Conservation (phyloP, 2,797 vertebrate species). For the Pseudomugil tenellus region DNA sequence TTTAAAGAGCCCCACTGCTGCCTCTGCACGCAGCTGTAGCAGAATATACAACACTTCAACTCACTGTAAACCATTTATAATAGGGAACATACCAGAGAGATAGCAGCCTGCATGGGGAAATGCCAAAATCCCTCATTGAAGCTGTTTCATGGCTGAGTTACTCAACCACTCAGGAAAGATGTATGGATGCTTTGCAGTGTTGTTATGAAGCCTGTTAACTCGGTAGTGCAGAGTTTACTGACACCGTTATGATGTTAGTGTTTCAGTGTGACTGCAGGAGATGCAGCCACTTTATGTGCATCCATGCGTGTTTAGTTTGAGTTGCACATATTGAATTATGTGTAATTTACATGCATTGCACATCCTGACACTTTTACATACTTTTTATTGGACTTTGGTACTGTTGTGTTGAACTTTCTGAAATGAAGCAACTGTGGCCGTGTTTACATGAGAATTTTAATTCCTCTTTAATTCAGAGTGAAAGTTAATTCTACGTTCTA, state of each 20-base stretch:
- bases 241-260: slow-evolving; percentile 14
- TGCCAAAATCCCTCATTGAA: slow-evolving; percentile 18
- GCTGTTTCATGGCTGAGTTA: slow-evolving; percentile 46
- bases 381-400: slow-evolving; percentile 5
- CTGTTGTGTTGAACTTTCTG: slow-evolving; percentile 15
- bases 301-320: neutral
- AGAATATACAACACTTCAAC: slow-evolving; percentile 77
- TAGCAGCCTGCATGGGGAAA: slow-evolving; percentile 46
- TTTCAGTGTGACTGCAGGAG: slow-evolving; percentile 6
- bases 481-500: no score
- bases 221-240: slow-evolving; percentile 20
- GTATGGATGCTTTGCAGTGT: slow-evolving; percentile 27
- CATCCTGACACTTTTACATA: slow-evolving; percentile 45
- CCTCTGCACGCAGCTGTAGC: slow-evolving; percentile 68
- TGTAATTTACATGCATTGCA: slow-evolving; percentile 34
- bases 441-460: no score
- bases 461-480: no score
- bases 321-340: slow-evolving; percentile 7
- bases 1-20: slow-evolving; percentile 57
- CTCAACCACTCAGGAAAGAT: slow-evolving; percentile 44
- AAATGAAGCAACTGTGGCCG: slow-evolving; percentile 41
- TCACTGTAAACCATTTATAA: slow-evolving; percentile 77
- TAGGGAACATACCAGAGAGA: slow-evolving; percentile 72
- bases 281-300: neutral
- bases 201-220: slow-evolving; percentile 33